Base-by-base conservation (phyloP, 2,888 invertebrate genomes). In the Eudemis profundana region DNA sequence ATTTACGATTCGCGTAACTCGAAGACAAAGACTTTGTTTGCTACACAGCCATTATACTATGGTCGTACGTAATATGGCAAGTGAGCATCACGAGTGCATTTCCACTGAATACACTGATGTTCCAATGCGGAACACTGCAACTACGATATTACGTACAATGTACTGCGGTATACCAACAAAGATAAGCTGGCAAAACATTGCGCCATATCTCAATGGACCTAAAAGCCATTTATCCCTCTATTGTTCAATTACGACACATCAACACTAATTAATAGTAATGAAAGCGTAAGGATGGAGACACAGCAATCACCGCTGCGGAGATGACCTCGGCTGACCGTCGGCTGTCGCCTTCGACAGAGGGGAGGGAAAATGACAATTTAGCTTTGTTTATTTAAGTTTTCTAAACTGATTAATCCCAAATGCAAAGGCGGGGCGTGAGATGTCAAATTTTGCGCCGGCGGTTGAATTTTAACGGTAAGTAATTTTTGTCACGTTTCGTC, bases 1-100 rank as follows among this genome's bases (percentile, higher is more conserved):
- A 53, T 61, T 62, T 62, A 61, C 47, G 38, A 56, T 57, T 46
- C 59, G 29, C 29, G 61, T 47, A 63, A 44, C 21, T 63, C 61
- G 65, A 70, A 75, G 77, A 88, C 86, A 86, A 87, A 86, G 87
- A 78, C 82, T 72, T 84, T 84, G 85, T 85, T 84, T 84, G 78
- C 75, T 68, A 69, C 12, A 15, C 14, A 29, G 46, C 19, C 5
- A 21, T 3, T 33, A 33, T 8, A 10, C 2, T 33, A 10, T 33
- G 33, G 33, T 33, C 10, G 33, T 12, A n/a, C n/a, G n/a, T n/a
- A n/a, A n/a, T n/a, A n/a, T n/a, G n/a, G n/a, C n/a, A n/a, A n/a
- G n/a, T n/a, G n/a, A n/a, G n/a, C n/a, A n/a, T n/a, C n/a, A n/a
- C n/a, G n/a, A n/a, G n/a, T n/a, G n/a, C 5, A 23, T 23, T 23